Percentiles rank a stretch among this genome's conserved stretches.
phyloP scores from a whole-genome alignment of 2,113 vertebrate genomes.

The Tenrec ecaudatus region DNA sequence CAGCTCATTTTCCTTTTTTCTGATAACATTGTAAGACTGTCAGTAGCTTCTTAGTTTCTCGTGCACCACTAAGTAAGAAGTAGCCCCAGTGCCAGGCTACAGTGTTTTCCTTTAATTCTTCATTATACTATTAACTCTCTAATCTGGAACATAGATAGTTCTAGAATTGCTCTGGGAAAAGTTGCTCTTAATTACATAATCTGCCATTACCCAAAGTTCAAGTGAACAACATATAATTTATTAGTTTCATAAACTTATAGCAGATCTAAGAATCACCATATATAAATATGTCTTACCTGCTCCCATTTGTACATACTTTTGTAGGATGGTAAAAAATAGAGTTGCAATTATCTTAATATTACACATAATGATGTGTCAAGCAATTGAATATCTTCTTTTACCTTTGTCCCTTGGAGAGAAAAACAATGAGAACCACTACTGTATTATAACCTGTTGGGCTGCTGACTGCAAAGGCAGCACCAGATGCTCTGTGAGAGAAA shows the following conservation, averaged over 20 bases:
- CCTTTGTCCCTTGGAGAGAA: not conserved
- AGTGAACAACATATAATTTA: slow-evolving; percentile 26
- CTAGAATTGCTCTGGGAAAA: slow-evolving; percentile 46
- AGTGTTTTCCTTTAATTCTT: slow-evolving; percentile 53
- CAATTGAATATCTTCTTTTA: slow-evolving; percentile 20
- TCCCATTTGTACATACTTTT: slow-evolving; percentile 47
- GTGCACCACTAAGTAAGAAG: slow-evolving; percentile 14
- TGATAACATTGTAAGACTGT: not conserved
- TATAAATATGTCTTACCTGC: slow-evolving; percentile 10
- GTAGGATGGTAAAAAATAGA: slow-evolving; percentile 29
- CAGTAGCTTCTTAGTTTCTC: not conserved
- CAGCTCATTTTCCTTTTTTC: no score
- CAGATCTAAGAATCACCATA: slow-evolving; percentile 18
- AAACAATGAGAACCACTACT: not conserved
- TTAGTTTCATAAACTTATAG: slow-evolving; percentile 9
- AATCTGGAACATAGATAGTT: not conserved
- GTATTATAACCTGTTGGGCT: not conserved
- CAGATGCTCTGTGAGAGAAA: no score
- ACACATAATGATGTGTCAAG: slow-evolving; percentile 6
- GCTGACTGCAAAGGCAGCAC: no score
- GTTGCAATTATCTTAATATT: not conserved
- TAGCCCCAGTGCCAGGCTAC: not conserved
- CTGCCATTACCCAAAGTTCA: slow-evolving; percentile 16
- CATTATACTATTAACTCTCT: slow-evolving; percentile 17
- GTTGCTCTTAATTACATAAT: slow-evolving; percentile 21